These are phyloP conservation scores for Danio jaintianensis DNA, from an alignment of 2,797 vertebrate species.

Conservation along the genomic window DNA sequence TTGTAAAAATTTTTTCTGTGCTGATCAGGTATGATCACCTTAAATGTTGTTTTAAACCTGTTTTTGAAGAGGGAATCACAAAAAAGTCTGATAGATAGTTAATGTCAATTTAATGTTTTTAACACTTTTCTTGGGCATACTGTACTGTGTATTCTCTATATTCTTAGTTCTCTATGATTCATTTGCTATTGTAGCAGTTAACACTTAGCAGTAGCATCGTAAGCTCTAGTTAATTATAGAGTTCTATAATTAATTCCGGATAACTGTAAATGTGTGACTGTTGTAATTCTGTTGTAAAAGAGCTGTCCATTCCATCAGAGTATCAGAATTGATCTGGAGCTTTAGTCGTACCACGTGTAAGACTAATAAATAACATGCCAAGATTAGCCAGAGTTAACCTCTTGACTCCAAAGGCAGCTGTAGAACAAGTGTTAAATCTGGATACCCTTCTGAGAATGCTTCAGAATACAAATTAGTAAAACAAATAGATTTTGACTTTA, in stretches of 20 bases:
- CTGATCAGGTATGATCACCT: too few relatives aligned
- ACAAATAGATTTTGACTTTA: neutral
- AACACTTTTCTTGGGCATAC: neutral
- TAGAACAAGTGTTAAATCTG: constrained; percentile 52
- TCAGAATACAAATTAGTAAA: neutral
- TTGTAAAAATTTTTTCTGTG: too few relatives aligned
- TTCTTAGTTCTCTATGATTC: neutral
- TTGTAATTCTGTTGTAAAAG: neutral
- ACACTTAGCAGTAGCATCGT: too few relatives aligned
- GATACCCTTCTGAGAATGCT: neutral
- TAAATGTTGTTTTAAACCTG: neutral
- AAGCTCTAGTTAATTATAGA: too few relatives aligned
- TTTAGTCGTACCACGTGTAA: constrained; percentile 67
- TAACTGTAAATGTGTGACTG: too few relatives aligned
- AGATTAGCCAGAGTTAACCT: constrained; percentile 68
- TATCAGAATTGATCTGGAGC: constrained; percentile 65
- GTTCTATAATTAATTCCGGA: too few relatives aligned
- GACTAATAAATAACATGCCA: constrained; percentile 76
- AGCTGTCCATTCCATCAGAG: constrained; percentile 62
- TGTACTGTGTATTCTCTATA: too few relatives aligned
- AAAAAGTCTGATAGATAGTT: neutral
- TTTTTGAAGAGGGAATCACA: neutral
- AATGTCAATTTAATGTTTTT: neutral
- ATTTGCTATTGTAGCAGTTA: neutral
- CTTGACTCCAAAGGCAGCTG: constrained; percentile 72